Evolutionary conservation across 2,888 invertebrate genomes (phyloP).

Genomic region (Auanema sp.): DNA sequence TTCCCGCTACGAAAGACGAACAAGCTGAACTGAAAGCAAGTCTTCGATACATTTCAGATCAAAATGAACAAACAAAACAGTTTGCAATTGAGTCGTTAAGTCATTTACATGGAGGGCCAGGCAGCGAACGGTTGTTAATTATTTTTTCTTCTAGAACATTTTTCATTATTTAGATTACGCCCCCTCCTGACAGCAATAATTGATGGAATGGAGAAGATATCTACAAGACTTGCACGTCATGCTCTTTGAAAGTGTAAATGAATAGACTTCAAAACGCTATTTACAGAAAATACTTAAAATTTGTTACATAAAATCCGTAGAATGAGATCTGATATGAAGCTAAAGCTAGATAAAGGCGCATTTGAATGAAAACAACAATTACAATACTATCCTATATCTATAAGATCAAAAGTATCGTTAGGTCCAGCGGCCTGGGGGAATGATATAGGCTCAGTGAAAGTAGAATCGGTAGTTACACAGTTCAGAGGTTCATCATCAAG

Average conservation of each 20-base stretch:
- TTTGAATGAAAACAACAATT: slow-evolving; percentile 16
- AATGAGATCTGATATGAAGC: too few relatives aligned
- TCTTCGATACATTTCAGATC: slow-evolving; percentile 20
- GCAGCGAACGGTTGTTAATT: slow-evolving; percentile 7
- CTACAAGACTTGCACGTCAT: slow-evolving; percentile 31
- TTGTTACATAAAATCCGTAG: slow-evolving; percentile 6
- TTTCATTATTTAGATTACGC: slow-evolving; percentile 19
- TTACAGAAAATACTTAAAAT: background rate
- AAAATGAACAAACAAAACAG: slow-evolving; percentile 27
- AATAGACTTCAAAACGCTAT: background rate
- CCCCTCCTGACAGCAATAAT: slow-evolving; percentile 28
- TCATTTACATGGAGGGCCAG: slow-evolving; percentile 17
- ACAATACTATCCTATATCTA: background rate
- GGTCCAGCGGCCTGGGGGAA: too few relatives aligned
- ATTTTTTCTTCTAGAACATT: background rate
- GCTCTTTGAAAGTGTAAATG: background rate
- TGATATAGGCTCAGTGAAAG: too few relatives aligned
- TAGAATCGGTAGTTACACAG: too few relatives aligned
- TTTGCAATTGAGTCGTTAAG: slow-evolving; percentile 25
- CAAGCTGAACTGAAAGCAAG: slow-evolving; percentile 16
- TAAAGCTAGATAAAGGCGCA: slow-evolving; percentile 10
- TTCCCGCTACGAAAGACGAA: background rate
- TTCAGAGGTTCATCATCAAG: too few relatives aligned
- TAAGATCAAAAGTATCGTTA: too few relatives aligned
- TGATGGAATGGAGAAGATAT: slow-evolving; percentile 25